Percentiles rank a stretch among this genome's conserved stretches.
Evolutionary conservation across 1,140 invertebrate genomes (phyloP).

Genomic region (Amphibalanus amphitrite): DNA sequence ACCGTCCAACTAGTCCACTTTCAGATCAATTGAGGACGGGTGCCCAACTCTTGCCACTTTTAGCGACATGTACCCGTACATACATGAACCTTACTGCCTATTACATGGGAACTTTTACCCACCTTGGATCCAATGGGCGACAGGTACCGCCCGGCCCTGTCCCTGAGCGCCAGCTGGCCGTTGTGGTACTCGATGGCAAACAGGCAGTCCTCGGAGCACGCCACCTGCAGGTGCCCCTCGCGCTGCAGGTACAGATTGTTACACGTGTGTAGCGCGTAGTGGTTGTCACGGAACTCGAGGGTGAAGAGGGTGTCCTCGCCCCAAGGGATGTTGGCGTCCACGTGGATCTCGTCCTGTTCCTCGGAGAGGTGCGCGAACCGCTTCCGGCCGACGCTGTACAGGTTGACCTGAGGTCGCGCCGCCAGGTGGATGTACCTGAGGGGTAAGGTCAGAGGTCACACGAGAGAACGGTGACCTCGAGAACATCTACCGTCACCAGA

Average conservation of each 20-base stretch:
- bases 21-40: too few species aligned
- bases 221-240: constrained; percentile 46
- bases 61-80: too few species aligned
- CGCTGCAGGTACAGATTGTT: constrained; percentile 80
- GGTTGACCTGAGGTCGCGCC: constrained; percentile 81
- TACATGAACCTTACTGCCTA: too few species aligned
- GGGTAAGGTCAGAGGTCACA: too few species aligned
- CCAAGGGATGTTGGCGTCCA: constrained; percentile 93
- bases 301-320: constrained; percentile 92
- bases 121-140: constrained; percentile 68
- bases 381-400: constrained; percentile 81
- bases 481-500: too few species aligned
- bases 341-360: constrained; percentile 80
- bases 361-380: constrained; percentile 83
- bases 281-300: constrained; percentile 76
- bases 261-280: constrained; percentile 89
- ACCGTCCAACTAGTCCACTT: too few species aligned
- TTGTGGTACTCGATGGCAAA: constrained; percentile 90
- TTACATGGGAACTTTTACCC: too few species aligned
- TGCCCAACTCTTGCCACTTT: too few species aligned
- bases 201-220: constrained; percentile 58
- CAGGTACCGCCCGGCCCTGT: constrained; percentile 60
- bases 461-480: too few species aligned
- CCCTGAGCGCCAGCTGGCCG: constrained; percentile 59
- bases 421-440: constrained; percentile 55